Conservation (phyloP, 2,113 vertebrate species). For the Tinamus guttatus region DNA sequence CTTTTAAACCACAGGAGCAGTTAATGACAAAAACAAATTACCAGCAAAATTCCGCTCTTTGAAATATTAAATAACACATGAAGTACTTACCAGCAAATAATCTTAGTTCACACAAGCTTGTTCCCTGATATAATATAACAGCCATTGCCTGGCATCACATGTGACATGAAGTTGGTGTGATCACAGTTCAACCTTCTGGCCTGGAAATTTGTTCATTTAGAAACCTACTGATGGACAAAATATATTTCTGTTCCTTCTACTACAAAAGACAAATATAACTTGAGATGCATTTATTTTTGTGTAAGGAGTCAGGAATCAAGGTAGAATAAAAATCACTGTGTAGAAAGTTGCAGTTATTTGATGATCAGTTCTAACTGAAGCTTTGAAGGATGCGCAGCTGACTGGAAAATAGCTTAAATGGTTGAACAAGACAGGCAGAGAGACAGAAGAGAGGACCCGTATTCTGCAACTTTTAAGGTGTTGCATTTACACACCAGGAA, state of each 20-base stretch:
- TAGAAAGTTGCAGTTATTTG: background rate
- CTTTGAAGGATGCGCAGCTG: background rate
- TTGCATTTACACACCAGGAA: background rate
- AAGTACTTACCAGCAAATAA: background rate
- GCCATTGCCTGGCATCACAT: background rate
- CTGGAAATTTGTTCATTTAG: background rate
- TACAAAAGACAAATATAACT: background rate
- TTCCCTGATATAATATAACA: too few relatives aligned
- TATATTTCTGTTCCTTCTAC: background rate
- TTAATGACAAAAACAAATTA: background rate
- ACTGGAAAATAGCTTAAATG: background rate
- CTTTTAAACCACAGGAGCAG: background rate
- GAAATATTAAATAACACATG: accelerated
- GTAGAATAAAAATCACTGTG: background rate
- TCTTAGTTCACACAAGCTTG: too few relatives aligned
- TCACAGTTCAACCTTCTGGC: background rate
- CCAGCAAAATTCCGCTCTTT: background rate
- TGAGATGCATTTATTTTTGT: accelerated
- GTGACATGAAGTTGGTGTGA: background rate
- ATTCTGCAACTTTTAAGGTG: background rate
- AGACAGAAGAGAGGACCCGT: background rate
- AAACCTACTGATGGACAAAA: background rate
- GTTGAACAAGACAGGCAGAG: background rate
- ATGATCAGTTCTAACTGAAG: background rate
- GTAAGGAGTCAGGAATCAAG: background rate